A percentile compares a stretch with the other conserved stretches of the same genome.
Evolutionary conservation across 2,797 vertebrate species (phyloP).

Genomic region (Melopsittacus undulatus): DNA sequence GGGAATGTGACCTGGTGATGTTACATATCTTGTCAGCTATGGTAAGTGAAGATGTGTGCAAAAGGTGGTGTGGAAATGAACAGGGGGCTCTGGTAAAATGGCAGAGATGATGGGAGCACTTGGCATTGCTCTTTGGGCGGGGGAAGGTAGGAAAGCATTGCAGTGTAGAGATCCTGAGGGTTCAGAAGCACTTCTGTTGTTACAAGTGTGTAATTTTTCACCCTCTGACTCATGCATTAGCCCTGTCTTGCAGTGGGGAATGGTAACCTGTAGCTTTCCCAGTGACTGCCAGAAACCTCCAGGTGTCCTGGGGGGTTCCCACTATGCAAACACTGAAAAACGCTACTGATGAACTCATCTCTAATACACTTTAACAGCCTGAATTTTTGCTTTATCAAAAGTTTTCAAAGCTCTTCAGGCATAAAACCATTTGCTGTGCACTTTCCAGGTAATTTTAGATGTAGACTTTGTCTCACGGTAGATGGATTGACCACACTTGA

Average conservation of each 20-base stretch:
- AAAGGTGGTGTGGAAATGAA: neutral
- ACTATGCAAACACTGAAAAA: neutral
- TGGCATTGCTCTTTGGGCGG: neutral
- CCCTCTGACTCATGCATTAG: neutral
- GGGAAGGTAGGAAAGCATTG: neutral
- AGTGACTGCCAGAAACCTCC: neutral
- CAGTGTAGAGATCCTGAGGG: neutral
- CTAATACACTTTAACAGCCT: neutral
- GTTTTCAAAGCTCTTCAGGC: slow-evolving; percentile 38
- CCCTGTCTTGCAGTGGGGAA: neutral
- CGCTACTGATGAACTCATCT: neutral
- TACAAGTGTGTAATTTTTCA: neutral
- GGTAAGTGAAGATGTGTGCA: neutral
- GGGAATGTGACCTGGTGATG: neutral
- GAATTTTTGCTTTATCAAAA: slow-evolving; percentile 30
- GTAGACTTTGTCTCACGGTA: neutral
- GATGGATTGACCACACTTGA: slow-evolving; percentile 28
- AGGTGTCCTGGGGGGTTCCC: neutral
- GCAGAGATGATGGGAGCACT: neutral
- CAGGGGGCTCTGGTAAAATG: neutral
- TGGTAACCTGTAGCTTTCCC: neutral
- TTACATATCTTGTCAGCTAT: neutral
- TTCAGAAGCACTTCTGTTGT: neutral
- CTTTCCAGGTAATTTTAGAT: slow-evolving; percentile 47
- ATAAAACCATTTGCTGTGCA: slow-evolving; percentile 11